Conservation (phyloP, 2,113 vertebrate genomes). For the Ramphastos sulfuratus region DNA sequence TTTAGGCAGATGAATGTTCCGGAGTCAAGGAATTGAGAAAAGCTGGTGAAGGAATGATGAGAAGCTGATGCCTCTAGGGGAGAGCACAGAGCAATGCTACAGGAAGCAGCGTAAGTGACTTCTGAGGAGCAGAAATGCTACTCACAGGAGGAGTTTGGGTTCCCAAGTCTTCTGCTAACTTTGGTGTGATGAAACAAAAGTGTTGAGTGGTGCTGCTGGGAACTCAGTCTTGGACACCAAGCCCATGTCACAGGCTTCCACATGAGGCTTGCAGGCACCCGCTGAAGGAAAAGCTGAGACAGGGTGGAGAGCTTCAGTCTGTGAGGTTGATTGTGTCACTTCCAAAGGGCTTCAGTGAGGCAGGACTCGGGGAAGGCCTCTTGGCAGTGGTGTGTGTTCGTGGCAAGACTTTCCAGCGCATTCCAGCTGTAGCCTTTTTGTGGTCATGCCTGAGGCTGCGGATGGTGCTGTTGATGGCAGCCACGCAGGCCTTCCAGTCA, state of each 20-base stretch:
- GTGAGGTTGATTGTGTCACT: neutral
- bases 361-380: neutral
- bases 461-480: constrained; percentile 78
- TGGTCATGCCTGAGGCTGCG: constrained; percentile 68
- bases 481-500: constrained; percentile 81
- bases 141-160: neutral
- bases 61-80: neutral
- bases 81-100: neutral
- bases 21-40: neutral
- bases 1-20: neutral
- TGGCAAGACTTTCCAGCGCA: neutral
- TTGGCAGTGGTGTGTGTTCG: neutral
- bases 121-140: neutral
- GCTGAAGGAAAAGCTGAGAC: neutral
- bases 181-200: neutral
- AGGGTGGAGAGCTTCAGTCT: neutral
- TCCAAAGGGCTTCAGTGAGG: neutral
- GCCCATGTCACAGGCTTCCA: neutral
- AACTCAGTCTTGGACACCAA: neutral
- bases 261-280: neutral
- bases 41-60: neutral
- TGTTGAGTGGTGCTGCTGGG: neutral
- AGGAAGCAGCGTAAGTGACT: neutral
- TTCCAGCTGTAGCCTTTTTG: neutral
- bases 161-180: neutral